Evolutionary conservation across 2,797 vertebrate species (phyloP).

Genomic region (Pseudochirops corinnae): DNA sequence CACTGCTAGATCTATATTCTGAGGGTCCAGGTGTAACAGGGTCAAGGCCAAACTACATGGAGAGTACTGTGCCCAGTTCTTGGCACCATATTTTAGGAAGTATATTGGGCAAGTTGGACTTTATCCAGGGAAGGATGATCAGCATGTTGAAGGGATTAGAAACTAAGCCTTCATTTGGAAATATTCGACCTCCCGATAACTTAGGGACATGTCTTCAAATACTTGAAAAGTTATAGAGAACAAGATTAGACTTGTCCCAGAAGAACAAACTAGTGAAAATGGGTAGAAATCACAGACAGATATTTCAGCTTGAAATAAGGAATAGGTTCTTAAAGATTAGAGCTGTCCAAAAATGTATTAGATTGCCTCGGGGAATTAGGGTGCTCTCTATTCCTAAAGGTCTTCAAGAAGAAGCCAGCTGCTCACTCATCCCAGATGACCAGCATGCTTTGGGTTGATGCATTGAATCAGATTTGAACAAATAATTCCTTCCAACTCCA

Average conservation of each 20-base stretch:
- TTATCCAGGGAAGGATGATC: not conserved
- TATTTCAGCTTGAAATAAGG: not conserved
- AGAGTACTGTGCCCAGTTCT: not conserved
- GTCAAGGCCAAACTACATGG: not conserved
- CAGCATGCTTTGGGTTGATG: not conserved
- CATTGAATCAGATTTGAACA: not conserved
- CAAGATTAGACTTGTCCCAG: not conserved
- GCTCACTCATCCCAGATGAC: not conserved
- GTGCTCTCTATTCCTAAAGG: not conserved
- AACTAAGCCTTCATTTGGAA: not conserved
- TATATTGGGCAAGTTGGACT: not conserved
- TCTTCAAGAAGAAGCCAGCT: not conserved
- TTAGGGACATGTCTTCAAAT: not conserved
- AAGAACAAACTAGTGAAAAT: not conserved
- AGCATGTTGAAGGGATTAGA: not conserved
- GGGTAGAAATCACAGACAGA: not conserved
- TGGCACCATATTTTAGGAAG: not conserved
- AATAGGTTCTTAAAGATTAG: not conserved
- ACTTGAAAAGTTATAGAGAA: not conserved
- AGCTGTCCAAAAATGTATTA: not conserved
- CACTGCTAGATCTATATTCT: not conserved
- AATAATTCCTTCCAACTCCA: not conserved
- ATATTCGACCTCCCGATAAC: not conserved
- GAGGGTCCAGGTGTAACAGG: not conserved
- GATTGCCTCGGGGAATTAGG: not conserved